Percentiles rank a stretch among this genome's conserved stretches.
phyloP scores from a whole-genome alignment of 2,888 invertebrate species.

The Desoria tigrina region DNA sequence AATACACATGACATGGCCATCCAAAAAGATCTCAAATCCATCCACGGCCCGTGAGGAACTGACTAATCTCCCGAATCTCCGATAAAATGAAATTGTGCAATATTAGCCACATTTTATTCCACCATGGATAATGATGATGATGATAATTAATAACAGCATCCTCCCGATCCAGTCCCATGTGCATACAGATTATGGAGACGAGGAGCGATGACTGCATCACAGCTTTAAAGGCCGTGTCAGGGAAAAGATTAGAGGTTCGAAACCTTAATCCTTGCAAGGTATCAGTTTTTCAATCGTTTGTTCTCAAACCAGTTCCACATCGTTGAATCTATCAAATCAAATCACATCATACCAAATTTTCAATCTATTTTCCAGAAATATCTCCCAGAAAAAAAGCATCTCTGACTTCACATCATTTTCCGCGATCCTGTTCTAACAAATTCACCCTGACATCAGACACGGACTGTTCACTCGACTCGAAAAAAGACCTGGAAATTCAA shows the following conservation, averaged over 20 bases:
- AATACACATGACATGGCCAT: conserved; percentile 13
- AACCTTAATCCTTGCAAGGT: conserved; percentile 12
- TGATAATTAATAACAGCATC: conserved; percentile 26
- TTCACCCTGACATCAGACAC: too few species aligned
- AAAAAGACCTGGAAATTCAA: too few species aligned
- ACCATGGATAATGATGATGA: conserved; percentile 1
- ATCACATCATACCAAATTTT: conserved; percentile 38
- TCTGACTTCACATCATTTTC: conserved; percentile 4
- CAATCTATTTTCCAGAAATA: not conserved
- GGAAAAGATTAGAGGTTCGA: not conserved
- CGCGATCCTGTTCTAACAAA: not conserved
- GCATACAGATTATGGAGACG: too few species aligned
- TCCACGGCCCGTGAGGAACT: not conserved
- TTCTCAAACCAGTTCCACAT: conserved; percentile 34
- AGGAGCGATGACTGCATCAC: not conserved
- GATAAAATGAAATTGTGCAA: conserved; percentile 10
- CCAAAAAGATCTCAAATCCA: conserved; percentile 8
- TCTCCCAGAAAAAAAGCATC: not conserved
- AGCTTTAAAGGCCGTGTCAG: not conserved
- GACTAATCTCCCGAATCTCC: not conserved
- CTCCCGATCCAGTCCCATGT: not conserved
- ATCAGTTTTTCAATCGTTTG: conserved; percentile 27
- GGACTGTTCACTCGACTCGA: too few species aligned
- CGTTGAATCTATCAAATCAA: conserved; percentile 38
- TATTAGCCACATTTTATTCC: conserved; percentile 9